phyloP scores from a whole-genome alignment of 2,113 vertebrate species.

The Camelus dromedarius region DNA sequence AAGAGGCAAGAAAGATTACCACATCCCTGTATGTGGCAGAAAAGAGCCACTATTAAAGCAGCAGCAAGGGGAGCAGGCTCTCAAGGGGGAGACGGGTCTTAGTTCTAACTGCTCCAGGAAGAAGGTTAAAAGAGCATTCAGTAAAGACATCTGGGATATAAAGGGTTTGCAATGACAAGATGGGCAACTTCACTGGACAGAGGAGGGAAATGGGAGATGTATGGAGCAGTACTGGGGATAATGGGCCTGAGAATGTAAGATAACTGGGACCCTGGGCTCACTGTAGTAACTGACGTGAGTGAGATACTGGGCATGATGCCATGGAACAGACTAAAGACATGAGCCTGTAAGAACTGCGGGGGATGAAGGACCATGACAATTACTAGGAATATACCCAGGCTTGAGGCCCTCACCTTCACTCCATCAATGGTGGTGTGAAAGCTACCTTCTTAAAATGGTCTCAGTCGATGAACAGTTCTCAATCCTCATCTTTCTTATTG shows the following conservation, averaged over 20 bases:
- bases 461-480: not conserved
- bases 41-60: not conserved
- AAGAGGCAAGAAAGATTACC: not conserved
- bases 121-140: not conserved
- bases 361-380: not conserved
- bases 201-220: not conserved
- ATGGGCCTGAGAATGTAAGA: no score
- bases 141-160: not conserved
- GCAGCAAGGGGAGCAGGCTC: not conserved
- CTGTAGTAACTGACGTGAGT: not conserved
- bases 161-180: not conserved
- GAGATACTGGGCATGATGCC: not conserved
- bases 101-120: not conserved
- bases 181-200: not conserved
- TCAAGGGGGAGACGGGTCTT: not conserved
- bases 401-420: not conserved
- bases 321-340: not conserved
- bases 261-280: no score
- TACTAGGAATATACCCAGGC: not conserved
- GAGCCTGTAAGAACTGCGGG: not conserved
- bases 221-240: fast-evolving
- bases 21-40: no score
- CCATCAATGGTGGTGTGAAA: not conserved
- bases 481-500: not conserved
- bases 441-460: not conserved